Evolutionary conservation across 1,140 invertebrate genomes (phyloP).

Genomic region (Bradysia coprophila): DNA sequence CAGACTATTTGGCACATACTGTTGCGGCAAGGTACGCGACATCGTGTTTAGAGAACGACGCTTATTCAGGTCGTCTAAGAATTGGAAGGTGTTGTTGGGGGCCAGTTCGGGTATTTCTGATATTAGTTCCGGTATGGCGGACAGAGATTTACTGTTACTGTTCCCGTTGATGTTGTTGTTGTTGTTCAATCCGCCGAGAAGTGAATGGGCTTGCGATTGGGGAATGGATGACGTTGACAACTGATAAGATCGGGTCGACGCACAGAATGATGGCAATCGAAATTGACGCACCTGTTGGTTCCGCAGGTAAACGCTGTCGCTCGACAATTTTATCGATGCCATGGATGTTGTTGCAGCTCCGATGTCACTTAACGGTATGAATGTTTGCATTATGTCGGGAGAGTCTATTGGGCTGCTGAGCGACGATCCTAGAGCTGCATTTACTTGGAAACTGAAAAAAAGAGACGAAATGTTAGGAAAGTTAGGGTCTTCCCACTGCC

Average conservation of each 20-base stretch:
- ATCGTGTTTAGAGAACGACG: background rate
- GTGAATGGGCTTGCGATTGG: background rate
- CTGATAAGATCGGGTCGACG: background rate
- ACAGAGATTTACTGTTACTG: constrained; percentile 15
- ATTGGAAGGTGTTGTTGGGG: background rate
- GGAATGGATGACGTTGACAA: background rate
- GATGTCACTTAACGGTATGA: constrained; percentile 21
- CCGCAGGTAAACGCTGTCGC: constrained; percentile 18
- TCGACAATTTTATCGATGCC: constrained; percentile 21
- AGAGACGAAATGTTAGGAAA: background rate
- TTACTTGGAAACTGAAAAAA: constrained; percentile 36
- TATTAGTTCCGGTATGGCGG: constrained; percentile 16
- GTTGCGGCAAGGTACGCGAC: background rate
- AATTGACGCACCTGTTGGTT: constrained; percentile 12
- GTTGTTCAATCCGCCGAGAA: background rate
- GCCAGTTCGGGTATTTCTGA: constrained; percentile 6
- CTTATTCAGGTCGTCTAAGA: background rate
- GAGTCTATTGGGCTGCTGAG: constrained; percentile 41
- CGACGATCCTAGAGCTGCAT: constrained; percentile 30
- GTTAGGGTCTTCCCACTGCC: too few relatives aligned
- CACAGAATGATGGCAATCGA: background rate
- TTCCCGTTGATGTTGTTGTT: background rate
- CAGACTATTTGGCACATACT: background rate
- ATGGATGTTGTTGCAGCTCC: constrained; percentile 20
- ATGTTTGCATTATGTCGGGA: constrained; percentile 25